Percentiles rank a stretch among this genome's conserved stretches.
Conservation (phyloP, 2,888 invertebrate species). For the Scaptomyza parva region DNA sequence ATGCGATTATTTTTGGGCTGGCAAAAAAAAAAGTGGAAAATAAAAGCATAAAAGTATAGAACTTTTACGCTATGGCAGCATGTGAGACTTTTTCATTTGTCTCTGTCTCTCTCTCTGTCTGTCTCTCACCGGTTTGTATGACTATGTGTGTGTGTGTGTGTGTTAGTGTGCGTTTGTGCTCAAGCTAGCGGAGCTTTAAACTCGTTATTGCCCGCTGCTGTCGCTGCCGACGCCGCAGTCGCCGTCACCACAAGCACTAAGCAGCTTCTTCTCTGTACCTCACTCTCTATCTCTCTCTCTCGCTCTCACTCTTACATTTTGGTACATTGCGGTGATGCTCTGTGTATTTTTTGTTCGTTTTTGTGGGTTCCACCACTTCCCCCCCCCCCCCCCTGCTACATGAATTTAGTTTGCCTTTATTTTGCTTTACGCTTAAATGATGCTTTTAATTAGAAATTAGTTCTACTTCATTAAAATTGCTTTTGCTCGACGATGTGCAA, state of each 20-base stretch:
- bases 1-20: conserved; percentile 70
- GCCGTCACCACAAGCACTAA: conserved; percentile 36
- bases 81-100: conserved; percentile 32
- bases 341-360: conserved; percentile 12
- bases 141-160: conserved; percentile 15
- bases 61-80: conserved; percentile 58
- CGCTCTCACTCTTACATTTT: conserved; percentile 17
- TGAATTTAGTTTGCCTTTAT: conserved; percentile 42
- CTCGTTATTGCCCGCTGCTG: conserved; percentile 64
- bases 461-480: conserved; percentile 67
- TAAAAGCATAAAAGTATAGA: conserved; percentile 65
- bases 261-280: conserved; percentile 52
- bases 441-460: conserved; percentile 70
- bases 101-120: conserved; percentile 8
- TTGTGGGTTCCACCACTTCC: neutral
- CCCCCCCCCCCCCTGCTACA: neutral
- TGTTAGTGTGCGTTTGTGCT: conserved; percentile 48
- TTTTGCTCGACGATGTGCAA: conserved; percentile 53
- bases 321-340: conserved; percentile 31
- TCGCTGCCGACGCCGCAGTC: conserved; percentile 17
- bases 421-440: conserved; percentile 51
- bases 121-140: conserved; percentile 7
- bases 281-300: conserved; percentile 4
- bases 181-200: conserved; percentile 71
- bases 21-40: conserved; percentile 37